Percentiles rank a stretch among this genome's conserved stretches.
phyloP scores from a whole-genome alignment of 2,113 vertebrate species.

The Erythrocercus mccallii region DNA sequence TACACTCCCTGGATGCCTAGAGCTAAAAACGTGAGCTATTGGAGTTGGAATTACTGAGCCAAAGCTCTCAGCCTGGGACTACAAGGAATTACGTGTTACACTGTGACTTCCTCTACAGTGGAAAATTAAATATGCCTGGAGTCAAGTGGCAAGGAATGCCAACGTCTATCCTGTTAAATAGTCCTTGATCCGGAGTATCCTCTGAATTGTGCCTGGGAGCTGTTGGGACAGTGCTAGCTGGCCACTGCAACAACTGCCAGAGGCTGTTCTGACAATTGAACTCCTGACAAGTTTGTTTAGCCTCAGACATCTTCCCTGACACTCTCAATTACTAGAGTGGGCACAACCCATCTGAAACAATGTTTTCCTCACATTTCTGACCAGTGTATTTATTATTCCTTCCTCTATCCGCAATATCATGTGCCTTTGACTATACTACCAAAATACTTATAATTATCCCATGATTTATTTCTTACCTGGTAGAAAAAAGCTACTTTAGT shows the following conservation, averaged over 20 bases:
- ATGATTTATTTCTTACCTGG: not conserved
- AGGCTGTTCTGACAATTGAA: not conserved
- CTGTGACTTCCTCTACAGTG: not conserved
- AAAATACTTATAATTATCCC: not conserved
- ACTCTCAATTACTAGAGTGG: not conserved
- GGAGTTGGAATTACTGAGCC: not conserved
- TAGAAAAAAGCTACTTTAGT: not conserved
- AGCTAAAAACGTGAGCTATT: not conserved
- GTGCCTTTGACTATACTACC: not conserved
- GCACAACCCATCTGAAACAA: not conserved
- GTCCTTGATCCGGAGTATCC: not conserved
- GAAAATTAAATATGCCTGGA: not conserved
- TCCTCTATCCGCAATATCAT: not conserved
- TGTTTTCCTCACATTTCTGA: not conserved
- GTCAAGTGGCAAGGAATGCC: not conserved
- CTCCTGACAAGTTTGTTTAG: not conserved
- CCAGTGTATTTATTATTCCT: not conserved
- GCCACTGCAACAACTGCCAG: not conserved
- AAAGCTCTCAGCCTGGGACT: not conserved
- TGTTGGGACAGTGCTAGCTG: not conserved
- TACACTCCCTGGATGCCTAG: not conserved
- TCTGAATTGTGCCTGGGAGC: not conserved
- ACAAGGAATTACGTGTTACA: not conserved
- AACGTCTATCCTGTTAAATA: not conserved
- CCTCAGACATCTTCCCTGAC: not conserved